Evolutionary conservation across 2,113 vertebrate species (phyloP).

Genomic region (Dicaeum eximium): DNA sequence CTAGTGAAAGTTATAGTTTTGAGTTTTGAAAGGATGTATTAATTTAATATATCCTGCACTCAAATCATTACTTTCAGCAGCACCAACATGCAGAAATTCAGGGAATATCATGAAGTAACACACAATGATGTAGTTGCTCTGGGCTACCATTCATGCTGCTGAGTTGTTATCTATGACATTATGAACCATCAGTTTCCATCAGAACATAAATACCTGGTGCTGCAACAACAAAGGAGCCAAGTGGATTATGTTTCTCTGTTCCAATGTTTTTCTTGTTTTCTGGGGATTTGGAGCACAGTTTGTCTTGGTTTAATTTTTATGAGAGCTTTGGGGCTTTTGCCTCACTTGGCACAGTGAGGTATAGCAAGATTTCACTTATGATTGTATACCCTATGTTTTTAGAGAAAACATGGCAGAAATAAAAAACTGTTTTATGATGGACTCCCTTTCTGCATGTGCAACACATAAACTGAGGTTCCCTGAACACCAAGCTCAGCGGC

Average conservation of each 20-base stretch:
- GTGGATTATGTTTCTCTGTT: not conserved
- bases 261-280: conserved; percentile 5
- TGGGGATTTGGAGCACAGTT: conserved; percentile 2
- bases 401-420: not conserved
- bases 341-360: not conserved
- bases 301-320: conserved; percentile 52
- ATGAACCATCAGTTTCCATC: not conserved
- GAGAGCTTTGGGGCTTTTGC: not conserved
- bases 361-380: not conserved
- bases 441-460: not conserved
- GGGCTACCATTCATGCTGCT: not conserved
- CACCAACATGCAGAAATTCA: not conserved
- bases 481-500: accelerated
- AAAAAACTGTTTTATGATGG: not conserved
- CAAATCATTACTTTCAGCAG: not conserved
- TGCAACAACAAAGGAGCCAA: not conserved
- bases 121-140: not conserved
- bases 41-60: not conserved
- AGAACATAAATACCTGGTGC: not conserved
- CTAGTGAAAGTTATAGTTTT: not conserved
- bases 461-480: not conserved
- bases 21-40: not conserved
- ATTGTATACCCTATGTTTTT: not conserved
- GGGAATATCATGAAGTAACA: not conserved
- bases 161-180: not conserved